Evolutionary conservation across 1,140 invertebrate species (phyloP), one percentile per base, ranked within the genome.

Genomic region (Anastrepha obliqua): DNA sequence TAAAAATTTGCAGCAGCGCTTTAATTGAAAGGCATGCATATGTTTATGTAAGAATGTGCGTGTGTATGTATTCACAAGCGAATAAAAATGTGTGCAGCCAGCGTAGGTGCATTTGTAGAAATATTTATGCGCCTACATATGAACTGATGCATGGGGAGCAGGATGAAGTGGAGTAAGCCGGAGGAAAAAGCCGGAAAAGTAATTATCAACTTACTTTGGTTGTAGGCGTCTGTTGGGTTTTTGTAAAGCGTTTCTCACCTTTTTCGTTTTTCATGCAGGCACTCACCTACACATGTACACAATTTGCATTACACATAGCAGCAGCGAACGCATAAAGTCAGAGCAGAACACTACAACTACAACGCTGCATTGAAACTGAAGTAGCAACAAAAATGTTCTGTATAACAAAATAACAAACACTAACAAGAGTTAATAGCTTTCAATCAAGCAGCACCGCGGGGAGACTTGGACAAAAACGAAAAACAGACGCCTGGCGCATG

Each of bases 401-500:
- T 81, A 55, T 55, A 13, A 17, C 9, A 13, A 5, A 13, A 17
- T 15, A 51, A 81, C n/a, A 81, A 81, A 42, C 51, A 47, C 74
- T 47, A 81, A 81, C 74, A 81, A 81, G 47, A 81, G 47, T 81
- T 81, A 9, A 81, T 81, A 81, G 55, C n/a, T 29, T 81, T 44
- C 74, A 81, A 81, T 55, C 74, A 81, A 81, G 47, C 47, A 81
- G 44, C 74, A 81, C 74, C 47, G 20, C 74, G 55, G 74, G 74
- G 74, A 9, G 44, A 47, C 39, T 74, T 7, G 67, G 8, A 17
- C 42, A 42, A 74, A 47, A 44, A 47, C 4, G 44, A 44, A n/a
- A 15, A 8, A 81, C 44, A 44, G 6, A 0, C 42, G 7, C 42
- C 0, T 39, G 51, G 5, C 6, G 51, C 11, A 55, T 20, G 17